Evolutionary conservation across 2,797 vertebrate genomes (phyloP).

Genomic region (Chelidonichthys spinosus): DNA sequence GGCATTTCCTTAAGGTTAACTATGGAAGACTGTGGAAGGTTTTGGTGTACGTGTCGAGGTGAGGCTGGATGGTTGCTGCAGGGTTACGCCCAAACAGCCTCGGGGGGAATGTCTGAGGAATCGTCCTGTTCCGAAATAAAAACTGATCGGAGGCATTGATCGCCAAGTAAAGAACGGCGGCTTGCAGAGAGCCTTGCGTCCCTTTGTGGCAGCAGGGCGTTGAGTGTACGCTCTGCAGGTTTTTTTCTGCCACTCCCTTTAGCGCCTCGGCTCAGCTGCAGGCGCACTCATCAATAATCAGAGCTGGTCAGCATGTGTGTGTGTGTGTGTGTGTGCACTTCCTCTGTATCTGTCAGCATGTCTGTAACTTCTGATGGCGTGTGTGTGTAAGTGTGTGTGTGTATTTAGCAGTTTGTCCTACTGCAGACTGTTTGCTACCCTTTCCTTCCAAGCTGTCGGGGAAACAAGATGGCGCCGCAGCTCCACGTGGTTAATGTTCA

Average conservation of each 20-base stretch:
- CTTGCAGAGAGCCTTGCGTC: background rate
- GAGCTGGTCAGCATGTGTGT: slow-evolving; percentile 37
- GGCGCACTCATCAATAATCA: slow-evolving; percentile 63
- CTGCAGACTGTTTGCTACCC: slow-evolving; percentile 53
- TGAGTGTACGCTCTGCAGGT: slow-evolving; percentile 58
- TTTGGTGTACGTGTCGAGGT: slow-evolving; percentile 15
- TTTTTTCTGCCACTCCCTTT: slow-evolving; percentile 70
- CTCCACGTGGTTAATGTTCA: slow-evolving; percentile 56
- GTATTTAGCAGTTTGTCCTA: slow-evolving; percentile 37
- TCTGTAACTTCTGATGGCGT: slow-evolving; percentile 29
- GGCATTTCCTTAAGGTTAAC: slow-evolving; percentile 31
- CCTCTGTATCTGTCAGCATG: slow-evolving; percentile 49
- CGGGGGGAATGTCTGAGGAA: background rate
- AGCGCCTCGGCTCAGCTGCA: slow-evolving; percentile 52
- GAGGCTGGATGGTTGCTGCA: slow-evolving; percentile 22
- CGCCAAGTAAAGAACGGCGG: background rate
- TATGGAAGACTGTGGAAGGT: background rate
- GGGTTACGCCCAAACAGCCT: slow-evolving; percentile 27
- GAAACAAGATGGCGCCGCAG: slow-evolving; percentile 69
- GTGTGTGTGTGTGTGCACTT: slow-evolving; percentile 21
- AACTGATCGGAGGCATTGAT: slow-evolving; percentile 11
- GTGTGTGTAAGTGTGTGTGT: slow-evolving; percentile 28
- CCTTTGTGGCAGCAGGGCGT: slow-evolving; percentile 27
- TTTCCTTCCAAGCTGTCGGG: slow-evolving; percentile 33
- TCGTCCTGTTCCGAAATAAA: background rate